Evolutionary conservation across 2,797 vertebrate species (phyloP).

Genomic region (Okamejei kenojei): DNA sequence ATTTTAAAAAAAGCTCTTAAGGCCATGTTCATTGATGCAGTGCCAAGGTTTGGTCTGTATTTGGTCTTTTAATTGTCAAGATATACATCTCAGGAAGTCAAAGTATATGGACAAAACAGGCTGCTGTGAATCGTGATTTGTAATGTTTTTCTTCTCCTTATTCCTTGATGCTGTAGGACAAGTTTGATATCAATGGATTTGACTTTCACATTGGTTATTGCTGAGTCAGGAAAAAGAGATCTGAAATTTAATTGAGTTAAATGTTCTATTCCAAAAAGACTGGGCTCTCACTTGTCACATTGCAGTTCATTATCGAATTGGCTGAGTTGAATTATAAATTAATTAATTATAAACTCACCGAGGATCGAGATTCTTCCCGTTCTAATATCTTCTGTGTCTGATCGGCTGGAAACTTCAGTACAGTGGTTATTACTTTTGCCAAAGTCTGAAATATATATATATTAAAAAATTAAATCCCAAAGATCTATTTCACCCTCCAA

Average conservation of each 20-base stretch:
- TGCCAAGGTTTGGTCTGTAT: background rate
- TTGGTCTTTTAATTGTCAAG: background rate
- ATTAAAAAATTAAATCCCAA: background rate
- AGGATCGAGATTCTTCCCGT: conserved; percentile 75
- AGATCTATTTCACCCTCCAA: background rate
- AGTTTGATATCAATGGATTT: background rate
- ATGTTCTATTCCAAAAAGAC: background rate
- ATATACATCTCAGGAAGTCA: background rate
- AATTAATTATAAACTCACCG: conserved; percentile 61
- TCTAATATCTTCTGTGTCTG: conserved; percentile 89
- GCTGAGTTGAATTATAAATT: background rate
- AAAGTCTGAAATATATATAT: conserved; percentile 69
- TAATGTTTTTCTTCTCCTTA: background rate
- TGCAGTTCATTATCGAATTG: background rate
- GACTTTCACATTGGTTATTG: too few relatives aligned
- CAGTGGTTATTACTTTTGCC: conserved; percentile 96
- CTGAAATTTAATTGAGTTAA: background rate
- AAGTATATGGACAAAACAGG: background rate
- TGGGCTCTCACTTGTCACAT: background rate
- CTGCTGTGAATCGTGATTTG: background rate
- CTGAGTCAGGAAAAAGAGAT: background rate
- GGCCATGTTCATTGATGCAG: background rate
- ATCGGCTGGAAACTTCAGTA: conserved; percentile 88
- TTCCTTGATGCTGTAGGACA: background rate
- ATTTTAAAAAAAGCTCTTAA: background rate